phyloP scores from a whole-genome alignment of 2,888 invertebrate species.

The Agonopterix arenella region DNA sequence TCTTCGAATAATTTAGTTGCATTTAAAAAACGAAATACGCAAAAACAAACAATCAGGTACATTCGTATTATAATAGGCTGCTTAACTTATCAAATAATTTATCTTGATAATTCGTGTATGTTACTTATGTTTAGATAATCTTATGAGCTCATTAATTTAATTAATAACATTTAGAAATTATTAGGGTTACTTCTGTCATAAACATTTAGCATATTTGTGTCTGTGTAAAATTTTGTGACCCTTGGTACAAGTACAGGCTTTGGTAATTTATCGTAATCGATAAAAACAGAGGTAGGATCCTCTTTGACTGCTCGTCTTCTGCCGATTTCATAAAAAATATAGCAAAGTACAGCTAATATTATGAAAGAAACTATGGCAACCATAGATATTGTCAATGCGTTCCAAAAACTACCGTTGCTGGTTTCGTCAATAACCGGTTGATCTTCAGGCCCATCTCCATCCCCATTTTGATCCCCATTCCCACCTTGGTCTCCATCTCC shows the following conservation, averaged over 20 bases:
- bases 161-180: too few relatives aligned
- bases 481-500: too few relatives aligned
- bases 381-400: conserved; percentile 25
- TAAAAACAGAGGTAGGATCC: conserved; percentile 9
- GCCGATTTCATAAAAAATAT: conserved; percentile 28
- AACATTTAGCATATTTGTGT: neutral
- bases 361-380: conserved; percentile 18
- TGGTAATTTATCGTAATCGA: conserved; percentile 16
- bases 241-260: conserved; percentile 18
- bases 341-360: conserved; percentile 18
- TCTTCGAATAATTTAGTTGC: too few relatives aligned
- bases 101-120: too few relatives aligned
- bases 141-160: too few relatives aligned
- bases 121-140: too few relatives aligned
- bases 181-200: neutral
- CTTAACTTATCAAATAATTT: too few relatives aligned
- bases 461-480: neutral
- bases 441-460: neutral
- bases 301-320: conserved; percentile 16
- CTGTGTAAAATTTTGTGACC: conserved; percentile 12
- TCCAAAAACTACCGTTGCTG: conserved; percentile 25
- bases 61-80: too few relatives aligned
- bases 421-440: neutral
- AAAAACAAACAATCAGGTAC: too few relatives aligned
- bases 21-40: too few relatives aligned